Conservation (phyloP, 2,888 invertebrate species). For the Microdon myrmicae region DNA sequence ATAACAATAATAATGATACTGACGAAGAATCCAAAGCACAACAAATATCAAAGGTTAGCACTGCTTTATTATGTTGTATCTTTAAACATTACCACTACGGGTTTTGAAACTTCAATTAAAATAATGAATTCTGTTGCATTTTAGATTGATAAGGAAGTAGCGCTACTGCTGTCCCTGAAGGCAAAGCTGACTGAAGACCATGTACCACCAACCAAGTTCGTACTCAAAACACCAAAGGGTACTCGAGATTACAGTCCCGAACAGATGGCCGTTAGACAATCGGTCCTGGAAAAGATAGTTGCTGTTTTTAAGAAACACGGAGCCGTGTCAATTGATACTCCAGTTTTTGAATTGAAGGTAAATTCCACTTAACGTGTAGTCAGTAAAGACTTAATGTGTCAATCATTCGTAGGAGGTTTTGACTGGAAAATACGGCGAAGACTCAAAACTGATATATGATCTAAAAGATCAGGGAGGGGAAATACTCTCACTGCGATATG, state of each 20-base stretch:
- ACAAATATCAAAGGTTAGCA: conserved; percentile 65
- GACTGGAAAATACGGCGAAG: conserved; percentile 99
- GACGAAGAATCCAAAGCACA: conserved; percentile 57
- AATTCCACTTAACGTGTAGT: conserved; percentile 14
- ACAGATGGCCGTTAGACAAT: conserved; percentile 92
- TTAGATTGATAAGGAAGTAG: conserved; percentile 87
- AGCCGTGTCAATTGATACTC: conserved; percentile 97
- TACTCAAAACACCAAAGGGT: conserved; percentile 91
- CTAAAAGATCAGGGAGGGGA: conserved; percentile 99
- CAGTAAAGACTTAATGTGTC: neutral
- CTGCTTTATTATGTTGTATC: conserved; percentile 54
- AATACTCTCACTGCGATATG: conserved; percentile 93
- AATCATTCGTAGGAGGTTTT: conserved; percentile 81
- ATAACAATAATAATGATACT: conserved; percentile 59
- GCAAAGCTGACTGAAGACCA: conserved; percentile 75
- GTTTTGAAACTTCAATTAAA: conserved; percentile 1
- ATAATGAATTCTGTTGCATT: conserved; percentile 36
- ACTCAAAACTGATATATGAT: conserved; percentile 98
- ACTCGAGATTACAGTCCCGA: conserved; percentile 94
- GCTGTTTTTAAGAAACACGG: conserved; percentile 95
- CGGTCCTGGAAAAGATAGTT: conserved; percentile 86
- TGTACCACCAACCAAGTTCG: conserved; percentile 78
- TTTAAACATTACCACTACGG: conserved; percentile 7
- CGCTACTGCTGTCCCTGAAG: conserved; percentile 83
- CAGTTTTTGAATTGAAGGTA: conserved; percentile 96